Base-by-base conservation (phyloP, 2,888 invertebrate species). In the Augochlorella aurata region DNA sequence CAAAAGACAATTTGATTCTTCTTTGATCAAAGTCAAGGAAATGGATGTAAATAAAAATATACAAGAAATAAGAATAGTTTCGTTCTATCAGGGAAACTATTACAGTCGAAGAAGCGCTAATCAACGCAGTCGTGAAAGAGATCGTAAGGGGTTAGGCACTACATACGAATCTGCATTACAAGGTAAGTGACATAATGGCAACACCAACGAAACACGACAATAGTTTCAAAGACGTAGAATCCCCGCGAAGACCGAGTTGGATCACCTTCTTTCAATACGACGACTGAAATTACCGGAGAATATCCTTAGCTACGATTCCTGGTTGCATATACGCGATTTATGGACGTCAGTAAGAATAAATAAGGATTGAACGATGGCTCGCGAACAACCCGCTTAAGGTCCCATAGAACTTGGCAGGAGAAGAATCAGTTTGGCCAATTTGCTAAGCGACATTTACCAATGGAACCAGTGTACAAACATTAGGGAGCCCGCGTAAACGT, bases 391-490 rank as follows among this genome's bases (percentile, higher is more conserved):
- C 21, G 38, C 21, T 65, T 4, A 18, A 44, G 5, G 18, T 12
- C 52, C 74, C 50, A 21, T 50, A 14, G 44, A 21, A 7, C 12
- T 44, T 38, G 16, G 38, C 21, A 7, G 3, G 38, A 45, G 44
- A 18, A 14, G 52, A 44, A 50, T 74, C 73, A 24, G 16, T n/a
- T 16, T 61, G 47, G 29, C 18, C n/a, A 38, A 38, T 65, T 47
- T n/a, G 10, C n/a, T 65, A 65, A 65, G n/a, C n/a, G 65, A 44
- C 65, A 38, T 65, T n/a, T 61, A 50, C 18, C 14, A 24, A 66
- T 38, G n/a, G 67, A 29, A 47, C 45, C 47, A 8, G 38, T 54
- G 70, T 14, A 8, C 18, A 8, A 24, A 14, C n/a, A 29, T 54
- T 44, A 24, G 10, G 5, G n/a, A 47, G 38, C 29, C 21, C 54